Base-by-base conservation (phyloP, 30 jellyfish, hydroid and myxozoan species). In the Aurelia aurita complex sp. Pacific region DNA sequence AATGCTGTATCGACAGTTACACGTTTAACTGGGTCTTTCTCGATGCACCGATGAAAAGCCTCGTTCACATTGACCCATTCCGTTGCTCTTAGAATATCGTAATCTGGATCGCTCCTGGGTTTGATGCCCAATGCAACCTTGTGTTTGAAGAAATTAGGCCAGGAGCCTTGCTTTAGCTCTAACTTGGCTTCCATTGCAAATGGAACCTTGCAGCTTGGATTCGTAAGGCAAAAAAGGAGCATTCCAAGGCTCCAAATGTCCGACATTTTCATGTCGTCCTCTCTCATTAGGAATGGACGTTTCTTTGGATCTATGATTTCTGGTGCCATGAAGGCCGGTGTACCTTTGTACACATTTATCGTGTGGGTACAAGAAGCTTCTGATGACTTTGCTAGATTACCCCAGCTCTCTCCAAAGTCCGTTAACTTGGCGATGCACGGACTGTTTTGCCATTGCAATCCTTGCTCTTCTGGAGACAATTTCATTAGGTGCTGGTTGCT, bases 211-310 rank as follows among this genome's bases (percentile, higher is more conserved):
- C 54, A 43, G 54, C 54, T 17, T 33, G 83, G 83, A 52, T 73
- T 73, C 4, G 40, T 0, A 2, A 73, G 42, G n/a, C 83, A 73
- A n/a, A 43, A 52, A n/a, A 73, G 69, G 23, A 73, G 67, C 69
- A 52, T 73, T 19, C 83, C 83, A n/a, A 73, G 69, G 42, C 83
- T 73, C 83, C 66, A 73, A 2, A 73, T 73, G 52, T 73, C 83
- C 42, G 83, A 8, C 42, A 14, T 73, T 52, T 73, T 35, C 83
- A 73, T 40, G 0, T 73, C 83, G 5, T 42, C 69, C n/a, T 73
- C 83, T 18, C 69, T 73, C 69, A 73, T 73, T 3, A 19, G n/a
- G 3, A 46, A 73, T 73, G 69, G 69, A 4, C 83, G 69, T 43
- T 46, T 43, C 34, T 29, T 43, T 2, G 83, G 83, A 43, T 73